These are phyloP conservation scores for Mimas tiliae DNA, from an alignment of 2,888 invertebrate genomes.

Conservation along the genomic window DNA sequence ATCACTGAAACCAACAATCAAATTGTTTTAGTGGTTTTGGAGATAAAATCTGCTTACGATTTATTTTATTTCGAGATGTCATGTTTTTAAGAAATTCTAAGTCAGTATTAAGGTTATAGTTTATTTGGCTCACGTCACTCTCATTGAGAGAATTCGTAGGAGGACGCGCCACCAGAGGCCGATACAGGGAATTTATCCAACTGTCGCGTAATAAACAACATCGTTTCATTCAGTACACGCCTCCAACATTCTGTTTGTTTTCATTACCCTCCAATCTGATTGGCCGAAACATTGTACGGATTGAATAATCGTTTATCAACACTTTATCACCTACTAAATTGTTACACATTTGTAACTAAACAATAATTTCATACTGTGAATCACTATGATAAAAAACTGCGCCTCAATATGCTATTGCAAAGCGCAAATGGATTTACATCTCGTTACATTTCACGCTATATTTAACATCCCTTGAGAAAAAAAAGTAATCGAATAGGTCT, in stretches of 20 bases:
- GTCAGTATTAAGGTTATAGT: neutral
- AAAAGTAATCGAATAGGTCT: slow-evolving; percentile 43
- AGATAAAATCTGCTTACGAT: no score
- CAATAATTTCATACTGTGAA: neutral
- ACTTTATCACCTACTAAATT: slow-evolving; percentile 6
- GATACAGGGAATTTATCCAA: neutral
- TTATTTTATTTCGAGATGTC: no score
- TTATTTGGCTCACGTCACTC: neutral
- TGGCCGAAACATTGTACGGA: neutral
- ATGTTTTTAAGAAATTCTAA: neutral
- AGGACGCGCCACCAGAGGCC: neutral
- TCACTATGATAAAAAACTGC: neutral
- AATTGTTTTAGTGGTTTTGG: no score
- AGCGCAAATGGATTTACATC: slow-evolving; percentile 34
- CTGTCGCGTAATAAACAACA: neutral
- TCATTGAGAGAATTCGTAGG: neutral
- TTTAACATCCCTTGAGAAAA: slow-evolving; percentile 35
- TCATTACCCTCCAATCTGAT: neutral
- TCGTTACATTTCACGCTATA: slow-evolving; percentile 32
- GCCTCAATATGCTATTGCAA: slow-evolving; percentile 4
- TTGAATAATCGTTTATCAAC: neutral
- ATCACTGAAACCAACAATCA: no score
- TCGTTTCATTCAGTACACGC: neutral
- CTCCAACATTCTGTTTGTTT: neutral
- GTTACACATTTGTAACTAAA: slow-evolving; percentile 1